phyloP scores from a whole-genome alignment of 2,797 vertebrate genomes.

The Helostoma temminkii region DNA sequence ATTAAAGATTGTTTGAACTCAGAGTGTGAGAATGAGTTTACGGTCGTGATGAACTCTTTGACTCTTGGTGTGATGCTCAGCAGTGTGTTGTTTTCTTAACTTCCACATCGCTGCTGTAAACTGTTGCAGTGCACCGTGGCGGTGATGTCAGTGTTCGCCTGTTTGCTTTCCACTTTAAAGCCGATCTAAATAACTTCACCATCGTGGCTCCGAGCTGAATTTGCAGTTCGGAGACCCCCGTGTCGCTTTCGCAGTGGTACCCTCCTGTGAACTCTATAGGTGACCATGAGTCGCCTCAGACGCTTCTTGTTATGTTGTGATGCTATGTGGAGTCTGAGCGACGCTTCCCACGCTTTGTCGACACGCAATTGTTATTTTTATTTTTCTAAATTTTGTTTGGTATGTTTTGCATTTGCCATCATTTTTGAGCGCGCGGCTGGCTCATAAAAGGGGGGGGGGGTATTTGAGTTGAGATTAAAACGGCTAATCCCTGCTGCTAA shows the following conservation, averaged over 20 bases:
- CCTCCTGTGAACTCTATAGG: constrained; percentile 80
- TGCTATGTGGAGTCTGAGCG: constrained; percentile 51
- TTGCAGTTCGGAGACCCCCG: constrained; percentile 65
- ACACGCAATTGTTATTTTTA: constrained; percentile 23
- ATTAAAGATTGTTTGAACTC: constrained; percentile 68
- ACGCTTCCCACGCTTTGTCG: constrained; percentile 45
- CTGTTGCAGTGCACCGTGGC: constrained; percentile 6
- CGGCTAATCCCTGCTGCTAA: constrained; percentile 8
- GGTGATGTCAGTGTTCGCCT: neutral
- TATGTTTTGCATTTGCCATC: constrained; percentile 8
- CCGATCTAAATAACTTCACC: constrained; percentile 6
- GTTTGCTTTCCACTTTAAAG: constrained; percentile 11
- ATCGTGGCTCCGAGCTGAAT: constrained; percentile 18
- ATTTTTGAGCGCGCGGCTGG: constrained; percentile 25
- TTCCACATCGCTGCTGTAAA: constrained; percentile 20
- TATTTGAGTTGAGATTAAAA: constrained; percentile 17
- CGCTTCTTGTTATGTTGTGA: constrained; percentile 73
- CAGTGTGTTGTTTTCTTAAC: constrained; percentile 28
- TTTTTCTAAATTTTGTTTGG: neutral
- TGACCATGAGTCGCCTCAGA: constrained; percentile 76
- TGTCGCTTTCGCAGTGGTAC: constrained; percentile 67
- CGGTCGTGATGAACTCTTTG: constrained; percentile 50
- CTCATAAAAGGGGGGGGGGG: neutral
- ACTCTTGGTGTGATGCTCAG: constrained; percentile 28
- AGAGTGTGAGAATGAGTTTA: constrained; percentile 47